These are phyloP conservation scores for Rhagologus leucostigma DNA, from an alignment of 2,113 vertebrate genomes.

Conservation along the genomic window DNA sequence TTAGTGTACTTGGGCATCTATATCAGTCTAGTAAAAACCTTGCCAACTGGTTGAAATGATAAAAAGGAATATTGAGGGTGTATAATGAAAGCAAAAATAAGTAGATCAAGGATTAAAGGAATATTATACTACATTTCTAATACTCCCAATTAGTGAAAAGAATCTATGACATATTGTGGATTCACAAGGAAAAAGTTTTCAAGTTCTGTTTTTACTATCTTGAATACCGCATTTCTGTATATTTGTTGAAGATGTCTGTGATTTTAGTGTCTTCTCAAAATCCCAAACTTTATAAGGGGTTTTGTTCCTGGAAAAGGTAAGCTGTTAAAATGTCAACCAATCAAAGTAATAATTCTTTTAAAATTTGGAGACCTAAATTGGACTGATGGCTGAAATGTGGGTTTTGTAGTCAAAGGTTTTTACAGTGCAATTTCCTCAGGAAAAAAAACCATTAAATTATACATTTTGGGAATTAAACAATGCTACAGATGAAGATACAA, in stretches of 20 bases:
- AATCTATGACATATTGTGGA: background rate
- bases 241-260: background rate
- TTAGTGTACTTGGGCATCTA: background rate
- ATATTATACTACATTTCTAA: constrained; percentile 1
- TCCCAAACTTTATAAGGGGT: accelerated
- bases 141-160: background rate
- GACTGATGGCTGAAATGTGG: background rate
- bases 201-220: background rate
- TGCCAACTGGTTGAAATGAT: background rate
- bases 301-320: background rate
- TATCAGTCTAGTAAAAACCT: background rate
- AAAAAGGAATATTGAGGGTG: constrained; percentile 11
- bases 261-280: background rate
- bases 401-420: background rate
- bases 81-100: constrained; percentile 13
- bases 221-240: background rate
- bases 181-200: background rate
- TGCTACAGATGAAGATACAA: background rate
- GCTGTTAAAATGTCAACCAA: background rate
- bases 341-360: background rate
- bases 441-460: too few relatives aligned
- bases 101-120: constrained; percentile 28
- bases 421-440: background rate
- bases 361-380: background rate
- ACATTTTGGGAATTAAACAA: background rate